Base-by-base conservation (phyloP, 2,888 invertebrate genomes). In the Lithodes maja region DNA sequence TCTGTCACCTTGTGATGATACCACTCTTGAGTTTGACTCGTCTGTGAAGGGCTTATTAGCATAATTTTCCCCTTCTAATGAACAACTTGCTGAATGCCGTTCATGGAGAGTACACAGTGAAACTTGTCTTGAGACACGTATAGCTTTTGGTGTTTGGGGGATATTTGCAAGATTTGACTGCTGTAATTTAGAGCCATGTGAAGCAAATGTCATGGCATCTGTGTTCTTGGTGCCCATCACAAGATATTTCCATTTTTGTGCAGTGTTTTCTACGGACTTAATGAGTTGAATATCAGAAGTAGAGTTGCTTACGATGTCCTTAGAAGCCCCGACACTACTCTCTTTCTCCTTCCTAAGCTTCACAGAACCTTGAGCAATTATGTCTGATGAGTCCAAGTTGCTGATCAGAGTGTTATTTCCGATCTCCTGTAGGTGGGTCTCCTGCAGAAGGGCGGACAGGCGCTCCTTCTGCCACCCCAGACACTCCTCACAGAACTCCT, bases 401-500 rank as follows among this genome's bases (percentile, higher is more conserved):
- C 33, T 33, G 33, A 33, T 33, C 33, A 33, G 33, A 33, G 33
- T 33, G 33, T 33, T 33, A 33, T 33, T 33, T 33, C 33, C 33
- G 33, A 12, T 12, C 61, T 7, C 7, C 12, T 61, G 61, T 7
- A 61, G 61, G 61, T 61, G 61, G 61, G 61, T 12, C 5, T 61
- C 61, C 5, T 12, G 5, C 7, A 61, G 52, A 3, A 89, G 49
- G 49, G 86, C 82, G 53, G 83, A 69, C 49, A 90, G 80, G 17
- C 89, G 81, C 53, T 91, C 88, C 69, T 68, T 90, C 50, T 49
- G 49, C 86, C 90, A 86, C 17, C 87, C 89, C 2, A 91, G 74
- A 33, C 83, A 86, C 7, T 91, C 81, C 49, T 88, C 77, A 78
- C 91, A 86, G 77, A 90, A 91, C 9, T 88, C 84, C 77, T 86